A percentile compares a stretch with the other conserved stretches of the same genome.
phyloP scores from a whole-genome alignment of 2,113 vertebrate genomes.

The Gobiocypris rarus region DNA sequence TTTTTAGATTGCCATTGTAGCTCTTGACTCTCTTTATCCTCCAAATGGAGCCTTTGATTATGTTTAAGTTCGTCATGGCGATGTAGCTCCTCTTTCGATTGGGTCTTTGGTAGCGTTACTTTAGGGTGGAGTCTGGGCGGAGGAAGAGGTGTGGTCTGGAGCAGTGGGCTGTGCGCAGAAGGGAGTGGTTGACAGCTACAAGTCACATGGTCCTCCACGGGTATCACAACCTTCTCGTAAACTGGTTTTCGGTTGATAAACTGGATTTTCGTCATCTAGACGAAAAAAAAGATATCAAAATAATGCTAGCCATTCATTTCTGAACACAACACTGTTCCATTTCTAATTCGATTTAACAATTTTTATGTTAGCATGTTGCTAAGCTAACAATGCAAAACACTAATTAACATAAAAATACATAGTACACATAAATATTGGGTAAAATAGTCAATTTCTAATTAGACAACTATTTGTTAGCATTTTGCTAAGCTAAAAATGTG shows the following conservation, averaged over 20 bases:
- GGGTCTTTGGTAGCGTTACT: conserved; percentile 60
- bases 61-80: conserved; percentile 76
- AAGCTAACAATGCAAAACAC: neutral
- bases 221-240: conserved; percentile 84
- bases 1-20: conserved; percentile 70
- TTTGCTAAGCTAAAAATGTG: neutral
- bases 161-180: conserved; percentile 37
- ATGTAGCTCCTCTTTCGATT: conserved; percentile 74
- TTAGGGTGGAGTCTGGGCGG: conserved; percentile 55
- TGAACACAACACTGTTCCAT: neutral
- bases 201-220: conserved; percentile 89
- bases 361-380: neutral
- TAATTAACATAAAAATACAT: neutral
- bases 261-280: conserved; percentile 89
- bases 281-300: neutral
- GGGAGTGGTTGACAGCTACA: conserved; percentile 81
- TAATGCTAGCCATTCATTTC: neutral
- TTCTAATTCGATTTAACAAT: neutral
- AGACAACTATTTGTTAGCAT: neutral
- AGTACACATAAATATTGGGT: neutral
- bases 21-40: conserved; percentile 66
- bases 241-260: conserved; percentile 75
- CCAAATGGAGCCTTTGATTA: conserved; percentile 71
- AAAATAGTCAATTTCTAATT: neutral
- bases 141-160: conserved; percentile 47